Base-by-base conservation (phyloP, 2,113 vertebrate genomes). In the Tursiops truncatus region DNA sequence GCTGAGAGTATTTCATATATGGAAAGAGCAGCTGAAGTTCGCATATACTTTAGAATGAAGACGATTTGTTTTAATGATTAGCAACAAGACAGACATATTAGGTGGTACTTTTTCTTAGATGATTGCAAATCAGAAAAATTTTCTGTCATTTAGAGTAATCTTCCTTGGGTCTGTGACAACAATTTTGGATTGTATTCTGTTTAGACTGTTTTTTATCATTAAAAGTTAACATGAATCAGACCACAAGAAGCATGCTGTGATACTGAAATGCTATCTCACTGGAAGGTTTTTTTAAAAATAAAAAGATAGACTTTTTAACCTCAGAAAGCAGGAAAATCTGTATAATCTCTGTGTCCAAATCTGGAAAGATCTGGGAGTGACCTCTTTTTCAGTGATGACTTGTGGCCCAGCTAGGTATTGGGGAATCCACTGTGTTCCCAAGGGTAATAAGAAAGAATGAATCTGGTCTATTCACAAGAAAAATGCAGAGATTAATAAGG, bases 1-100 rank as follows among this genome's bases (percentile, higher is more conserved):
- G 71, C 44, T 44, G 73, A 92, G 28, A 82, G 62, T 68, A 90
- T 97, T 96, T 83, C 56, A 6, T 88, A 63, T 81, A 56, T 63
- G n/a, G 65, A 70, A 89, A 94, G 50, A 91, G 6, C 41, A 92
- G 53, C 44, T 60, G 38, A 89, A 83, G n/a, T 70, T 96, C 63
- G 79, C 3, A 15, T 87, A n/a, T 38, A 74, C 7, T 88, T 89
- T 21, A 62, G 23, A 74, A 76, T 81, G 68, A 71, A 86, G 83
- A 28, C 85, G 58, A 18, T 18, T 74, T 80, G 7, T 33, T 60
- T 65, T 89, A 60, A 47, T 80, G 15, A 47, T 83, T 79, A 76
- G 71, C n/a, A 95, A 33, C 7, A 91, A 93, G 53, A 33, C 11
- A 81, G 25, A 38, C 6, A 4, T 63, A 8, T 7, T 21, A 67